Base-by-base conservation (phyloP, 2,113 vertebrate species). In the Melanostigma gelatinosum region DNA sequence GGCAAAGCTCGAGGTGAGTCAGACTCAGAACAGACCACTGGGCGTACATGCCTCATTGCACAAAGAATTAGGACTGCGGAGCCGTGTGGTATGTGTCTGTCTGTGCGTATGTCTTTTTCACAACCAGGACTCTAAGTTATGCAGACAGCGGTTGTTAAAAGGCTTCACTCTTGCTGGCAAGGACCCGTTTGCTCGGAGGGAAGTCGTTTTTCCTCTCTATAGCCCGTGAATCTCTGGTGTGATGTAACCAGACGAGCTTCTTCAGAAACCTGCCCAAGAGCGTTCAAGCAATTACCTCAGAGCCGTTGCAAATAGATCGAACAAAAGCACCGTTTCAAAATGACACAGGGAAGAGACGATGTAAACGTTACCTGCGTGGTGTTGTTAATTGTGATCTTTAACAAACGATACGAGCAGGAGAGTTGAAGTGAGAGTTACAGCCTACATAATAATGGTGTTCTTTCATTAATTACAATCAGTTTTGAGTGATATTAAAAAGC, bases 1-100 rank as follows among this genome's bases (percentile, higher is more conserved):
- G 87, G 89, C 84, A 87, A 76, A 70, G 72, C 85, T 75, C 27
- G 13, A 69, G 83, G 75, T 75, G 83, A 88, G 70, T 64, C 69
- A 82, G 77, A 58, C 75, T 74, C 32, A 61, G 80, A 90, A 82
- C 78, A 87, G 79, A 87, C 86, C 76, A 70, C 65, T 52, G 85
- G 84, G 80, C 75, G 82, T 84, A 60, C 72, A 87, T 68, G 78
- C 71, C 85, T 91, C 67, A 90, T 88, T 91, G 86, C 85, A 87
- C 82, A 83, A 71, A 89, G 80, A 91, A 91, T 70, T 69, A 82
- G 72, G 75, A 84, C 68, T 50, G 32, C 44, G 18, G 64, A 66
- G 66, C 60, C 84, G 38, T 63, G 66, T 67, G 29, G 24, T 27
- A 8, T 67, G 44, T 78, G 67, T 79, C 40, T 76, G 67, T 82